A percentile compares a stretch with the other conserved stretches of the same genome.
Conservation (phyloP, 2,113 vertebrate genomes). For the Passer montanus region DNA sequence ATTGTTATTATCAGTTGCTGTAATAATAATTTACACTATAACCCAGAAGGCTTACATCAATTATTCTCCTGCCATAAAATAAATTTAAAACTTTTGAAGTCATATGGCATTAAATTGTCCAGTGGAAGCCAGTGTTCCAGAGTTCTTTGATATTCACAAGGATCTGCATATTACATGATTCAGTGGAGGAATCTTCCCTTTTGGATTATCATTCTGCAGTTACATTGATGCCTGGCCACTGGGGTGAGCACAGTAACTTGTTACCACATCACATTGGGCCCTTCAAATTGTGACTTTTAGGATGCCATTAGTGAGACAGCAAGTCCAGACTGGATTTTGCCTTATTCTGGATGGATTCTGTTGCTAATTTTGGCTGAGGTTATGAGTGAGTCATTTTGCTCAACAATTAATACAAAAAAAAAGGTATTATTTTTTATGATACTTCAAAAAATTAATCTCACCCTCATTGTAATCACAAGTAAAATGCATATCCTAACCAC, state of each 20-base stretch:
- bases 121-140: accelerated
- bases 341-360: neutral
- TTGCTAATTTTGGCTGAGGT: neutral
- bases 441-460: neutral
- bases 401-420: neutral
- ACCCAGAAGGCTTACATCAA: neutral
- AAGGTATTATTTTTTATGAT: neutral
- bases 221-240: neutral
- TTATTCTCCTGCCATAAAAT: neutral
- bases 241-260: neutral
- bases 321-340: neutral
- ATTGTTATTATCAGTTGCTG: neutral
- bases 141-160: neutral
- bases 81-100: neutral
- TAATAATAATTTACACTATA: neutral
- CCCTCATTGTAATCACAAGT: neutral
- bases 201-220: neutral
- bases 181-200: neutral
- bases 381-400: neutral
- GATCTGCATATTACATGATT: neutral
- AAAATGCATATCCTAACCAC: neutral
- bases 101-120: neutral
- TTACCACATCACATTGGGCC: neutral
- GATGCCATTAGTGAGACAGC: neutral
- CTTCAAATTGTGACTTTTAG: neutral